Conservation (phyloP, 1,140 invertebrate genomes). For the Drosophila grimshawi region DNA sequence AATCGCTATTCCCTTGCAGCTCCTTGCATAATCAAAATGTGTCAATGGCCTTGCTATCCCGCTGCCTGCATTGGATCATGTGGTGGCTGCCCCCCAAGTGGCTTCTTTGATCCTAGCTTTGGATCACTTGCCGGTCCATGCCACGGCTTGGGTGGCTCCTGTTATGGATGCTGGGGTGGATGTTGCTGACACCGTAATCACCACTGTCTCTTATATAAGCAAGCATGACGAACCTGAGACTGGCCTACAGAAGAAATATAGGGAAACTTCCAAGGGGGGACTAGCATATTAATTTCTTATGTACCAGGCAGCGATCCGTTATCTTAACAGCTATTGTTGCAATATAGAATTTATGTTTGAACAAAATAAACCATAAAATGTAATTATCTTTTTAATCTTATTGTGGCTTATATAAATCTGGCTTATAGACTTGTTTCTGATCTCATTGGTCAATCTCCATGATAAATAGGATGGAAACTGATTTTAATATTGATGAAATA, state of each 20-base stretch:
- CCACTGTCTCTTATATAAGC: too few species aligned
- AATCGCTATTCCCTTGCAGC: constrained; percentile 9
- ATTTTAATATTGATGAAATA: too few species aligned
- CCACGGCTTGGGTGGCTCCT: constrained; percentile 3
- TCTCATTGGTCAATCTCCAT: too few species aligned
- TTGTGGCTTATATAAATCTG: too few species aligned
- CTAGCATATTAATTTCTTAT: background rate
- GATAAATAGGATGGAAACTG: too few species aligned
- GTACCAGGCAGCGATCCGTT: background rate
- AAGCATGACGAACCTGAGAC: background rate
- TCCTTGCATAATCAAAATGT: constrained; percentile 20
- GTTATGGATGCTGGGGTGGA: constrained; percentile 12
- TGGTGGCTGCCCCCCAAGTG: constrained; percentile 22
- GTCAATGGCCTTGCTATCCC: constrained; percentile 29
- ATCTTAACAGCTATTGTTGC: background rate
- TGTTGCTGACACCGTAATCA: background rate
- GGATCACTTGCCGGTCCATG: background rate
- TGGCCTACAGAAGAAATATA: constrained; percentile 33
- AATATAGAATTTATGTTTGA: background rate
- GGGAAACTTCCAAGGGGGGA: constrained; percentile 18
- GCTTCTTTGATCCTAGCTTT: constrained; percentile 32
- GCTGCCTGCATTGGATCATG: constrained; percentile 28
- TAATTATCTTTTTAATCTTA: background rate
- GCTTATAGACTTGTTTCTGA: too few species aligned
- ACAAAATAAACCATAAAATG: background rate